A percentile compares a stretch with the other conserved stretches of the same genome.
phyloP scores from a whole-genome alignment of 2,113 vertebrate genomes.

The Centrocercus urophasianus region DNA sequence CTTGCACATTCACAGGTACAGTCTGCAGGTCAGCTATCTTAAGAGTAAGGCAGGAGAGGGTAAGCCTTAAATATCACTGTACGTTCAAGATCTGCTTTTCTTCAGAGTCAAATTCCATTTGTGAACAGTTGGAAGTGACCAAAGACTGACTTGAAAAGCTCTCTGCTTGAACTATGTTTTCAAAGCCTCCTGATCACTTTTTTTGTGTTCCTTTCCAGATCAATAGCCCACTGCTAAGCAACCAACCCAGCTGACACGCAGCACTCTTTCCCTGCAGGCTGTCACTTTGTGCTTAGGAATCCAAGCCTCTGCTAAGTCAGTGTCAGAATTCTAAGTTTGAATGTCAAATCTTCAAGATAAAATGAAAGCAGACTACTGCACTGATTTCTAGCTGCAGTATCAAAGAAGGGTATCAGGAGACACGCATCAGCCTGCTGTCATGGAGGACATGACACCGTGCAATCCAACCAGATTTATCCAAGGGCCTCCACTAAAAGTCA shows the following conservation, averaged over 20 bases:
- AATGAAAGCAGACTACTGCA: background rate
- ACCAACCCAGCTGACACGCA: constrained; percentile 19
- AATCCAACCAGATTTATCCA: background rate
- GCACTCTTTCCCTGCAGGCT: background rate
- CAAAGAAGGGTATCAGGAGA: background rate
- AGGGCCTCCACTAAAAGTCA: fast-evolving
- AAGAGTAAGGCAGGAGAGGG: background rate
- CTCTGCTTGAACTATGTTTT: background rate
- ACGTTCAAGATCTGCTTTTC: background rate
- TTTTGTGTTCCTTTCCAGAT: background rate
- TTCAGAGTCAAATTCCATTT: background rate
- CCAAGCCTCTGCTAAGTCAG: background rate
- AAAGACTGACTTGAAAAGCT: background rate
- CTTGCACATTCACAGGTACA: background rate
- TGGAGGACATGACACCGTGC: background rate
- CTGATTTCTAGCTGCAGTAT: background rate
- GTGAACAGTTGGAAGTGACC: background rate
- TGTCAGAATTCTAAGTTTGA: background rate
- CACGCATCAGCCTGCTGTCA: background rate
- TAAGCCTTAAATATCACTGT: background rate
- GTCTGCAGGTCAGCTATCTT: background rate
- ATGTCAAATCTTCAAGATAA: background rate
- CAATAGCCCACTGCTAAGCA: constrained; percentile 48
- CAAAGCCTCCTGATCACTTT: background rate
- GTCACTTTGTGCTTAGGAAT: background rate